phyloP scores from a whole-genome alignment of 2,113 vertebrate genomes.

The Melanerpes formicivorus region DNA sequence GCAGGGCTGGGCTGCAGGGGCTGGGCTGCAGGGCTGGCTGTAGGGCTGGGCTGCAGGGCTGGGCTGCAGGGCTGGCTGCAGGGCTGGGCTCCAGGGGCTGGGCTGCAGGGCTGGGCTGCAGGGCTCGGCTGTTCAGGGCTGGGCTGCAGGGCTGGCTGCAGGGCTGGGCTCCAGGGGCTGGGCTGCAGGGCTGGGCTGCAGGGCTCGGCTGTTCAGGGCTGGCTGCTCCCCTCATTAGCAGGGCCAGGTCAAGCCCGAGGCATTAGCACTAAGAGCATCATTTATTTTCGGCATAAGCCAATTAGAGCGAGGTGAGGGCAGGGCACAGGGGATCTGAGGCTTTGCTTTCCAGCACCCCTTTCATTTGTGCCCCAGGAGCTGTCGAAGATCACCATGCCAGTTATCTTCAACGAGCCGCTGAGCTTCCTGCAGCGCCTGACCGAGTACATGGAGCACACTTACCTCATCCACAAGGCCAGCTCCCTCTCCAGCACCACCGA shows the following conservation, averaged over 20 bases:
- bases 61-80: too few relatives aligned
- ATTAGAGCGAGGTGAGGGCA: background rate
- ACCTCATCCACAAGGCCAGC: slow-evolving; percentile 96
- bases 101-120: too few relatives aligned
- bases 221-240: background rate
- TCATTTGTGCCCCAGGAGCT: slow-evolving; percentile 83
- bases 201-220: background rate
- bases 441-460: slow-evolving; percentile 98
- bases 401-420: slow-evolving; percentile 95
- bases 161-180: too few relatives aligned
- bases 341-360: background rate
- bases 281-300: slow-evolving; percentile 29
- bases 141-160: too few relatives aligned
- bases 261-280: slow-evolving; percentile 11
- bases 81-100: too few relatives aligned
- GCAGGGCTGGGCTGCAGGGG: too few relatives aligned
- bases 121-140: too few relatives aligned
- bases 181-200: too few relatives aligned
- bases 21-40: too few relatives aligned
- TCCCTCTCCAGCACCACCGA: slow-evolving; percentile 84
- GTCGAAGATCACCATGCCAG: slow-evolving; percentile 98
- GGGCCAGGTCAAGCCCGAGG: background rate
- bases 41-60: too few relatives aligned
- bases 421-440: slow-evolving; percentile 95
- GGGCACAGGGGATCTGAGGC: background rate